Conservation (phyloP, 2,113 vertebrate species). For the Dicaeum eximium region DNA sequence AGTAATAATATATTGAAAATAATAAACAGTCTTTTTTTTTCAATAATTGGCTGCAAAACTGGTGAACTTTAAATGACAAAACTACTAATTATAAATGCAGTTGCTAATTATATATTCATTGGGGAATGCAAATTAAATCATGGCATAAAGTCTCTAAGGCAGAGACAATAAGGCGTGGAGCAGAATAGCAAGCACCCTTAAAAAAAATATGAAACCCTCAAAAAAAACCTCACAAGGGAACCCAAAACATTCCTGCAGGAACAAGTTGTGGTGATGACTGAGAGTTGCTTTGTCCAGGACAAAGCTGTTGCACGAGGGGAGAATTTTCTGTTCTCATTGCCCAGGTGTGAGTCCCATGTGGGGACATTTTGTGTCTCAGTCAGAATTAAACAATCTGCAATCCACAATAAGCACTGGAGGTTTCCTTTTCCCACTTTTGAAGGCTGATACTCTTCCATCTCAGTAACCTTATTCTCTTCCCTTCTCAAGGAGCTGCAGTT, state of each 20-base stretch:
- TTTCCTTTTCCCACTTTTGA: not conserved
- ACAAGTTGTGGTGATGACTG: not conserved
- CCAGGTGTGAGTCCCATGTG: not conserved
- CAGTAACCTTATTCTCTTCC: not conserved
- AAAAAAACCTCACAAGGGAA: not conserved
- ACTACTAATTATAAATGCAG: slow-evolving; percentile 70
- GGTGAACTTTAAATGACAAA: slow-evolving; percentile 74
- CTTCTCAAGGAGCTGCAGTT: not conserved
- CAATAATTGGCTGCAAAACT: slow-evolving; percentile 74
- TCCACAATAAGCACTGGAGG: not conserved
- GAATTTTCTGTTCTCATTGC: not conserved
- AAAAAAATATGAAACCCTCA: not conserved
- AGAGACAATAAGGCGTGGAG: not conserved
- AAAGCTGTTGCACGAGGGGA: not conserved
- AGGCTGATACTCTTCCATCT: not conserved
- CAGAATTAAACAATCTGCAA: not conserved
- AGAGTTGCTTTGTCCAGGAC: not conserved
- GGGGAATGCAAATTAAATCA: slow-evolving; percentile 13
- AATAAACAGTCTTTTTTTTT: slow-evolving; percentile 73
- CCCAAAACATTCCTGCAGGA: not conserved
- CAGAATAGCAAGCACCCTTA: not conserved
- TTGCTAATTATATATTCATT: slow-evolving; percentile 38
- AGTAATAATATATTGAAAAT: slow-evolving; percentile 80
- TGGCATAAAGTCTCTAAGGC: not conserved
- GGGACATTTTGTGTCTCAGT: not conserved